These are phyloP conservation scores for Esperia sulphurella DNA, from an alignment of 2,888 invertebrate species.

Conservation along the genomic window DNA sequence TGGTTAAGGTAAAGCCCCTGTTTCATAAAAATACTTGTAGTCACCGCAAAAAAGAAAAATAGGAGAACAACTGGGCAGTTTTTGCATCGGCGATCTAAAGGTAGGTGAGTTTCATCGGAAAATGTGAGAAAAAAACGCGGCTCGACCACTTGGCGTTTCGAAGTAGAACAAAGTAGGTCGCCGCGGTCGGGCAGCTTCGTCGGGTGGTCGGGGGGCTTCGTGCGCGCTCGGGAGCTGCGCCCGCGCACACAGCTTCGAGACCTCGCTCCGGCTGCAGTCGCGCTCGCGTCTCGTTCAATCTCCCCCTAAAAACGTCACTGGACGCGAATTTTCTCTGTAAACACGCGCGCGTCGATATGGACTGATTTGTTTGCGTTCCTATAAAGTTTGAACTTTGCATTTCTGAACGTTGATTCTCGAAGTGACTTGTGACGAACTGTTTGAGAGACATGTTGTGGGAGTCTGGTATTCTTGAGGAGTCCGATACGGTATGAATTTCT, in stretches of 20 bases:
- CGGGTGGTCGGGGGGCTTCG: conserved; percentile 50
- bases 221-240: conserved; percentile 45
- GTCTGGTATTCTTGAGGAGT: conserved; percentile 63
- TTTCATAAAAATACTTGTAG: background rate
- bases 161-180: conserved; percentile 72
- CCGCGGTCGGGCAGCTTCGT: conserved; percentile 56
- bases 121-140: conserved; percentile 69
- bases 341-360: conserved; percentile 42
- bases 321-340: conserved; percentile 45
- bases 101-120: conserved; percentile 64
- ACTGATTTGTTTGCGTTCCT: conserved; percentile 40
- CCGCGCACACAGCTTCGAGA: conserved; percentile 60
- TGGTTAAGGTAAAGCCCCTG: too few relatives aligned
- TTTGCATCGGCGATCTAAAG: conserved; percentile 35
- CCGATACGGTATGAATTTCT: conserved; percentile 63
- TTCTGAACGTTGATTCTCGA: conserved; percentile 18
- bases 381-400: conserved; percentile 5
- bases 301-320: conserved; percentile 55
- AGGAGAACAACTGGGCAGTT: conserved; percentile 27
- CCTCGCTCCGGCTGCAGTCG: conserved; percentile 56
- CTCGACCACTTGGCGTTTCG: conserved; percentile 61
- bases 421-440: conserved; percentile 63
- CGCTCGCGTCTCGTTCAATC: conserved; percentile 39
- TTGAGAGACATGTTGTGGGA: conserved; percentile 67
- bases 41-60: conserved; percentile 5